phyloP scores from a whole-genome alignment of 2,113 vertebrate species.

The Terrapene triunguis region DNA sequence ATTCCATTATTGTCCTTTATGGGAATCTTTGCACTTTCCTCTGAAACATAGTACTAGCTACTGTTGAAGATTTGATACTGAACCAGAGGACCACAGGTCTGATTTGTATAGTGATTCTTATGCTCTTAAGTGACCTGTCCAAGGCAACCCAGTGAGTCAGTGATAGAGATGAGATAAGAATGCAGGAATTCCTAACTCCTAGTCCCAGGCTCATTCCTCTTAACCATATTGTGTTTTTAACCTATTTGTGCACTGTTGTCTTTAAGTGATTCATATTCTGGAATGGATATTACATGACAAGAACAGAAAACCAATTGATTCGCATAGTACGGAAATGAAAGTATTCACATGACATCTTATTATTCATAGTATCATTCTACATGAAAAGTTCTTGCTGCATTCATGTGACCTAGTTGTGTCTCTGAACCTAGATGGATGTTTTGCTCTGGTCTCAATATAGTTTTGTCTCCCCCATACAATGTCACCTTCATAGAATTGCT shows the following conservation, averaged over 20 bases:
- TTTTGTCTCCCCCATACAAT: neutral
- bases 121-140: neutral
- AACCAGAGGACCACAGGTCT: neutral
- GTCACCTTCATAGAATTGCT: neutral
- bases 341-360: slow-evolving; percentile 14
- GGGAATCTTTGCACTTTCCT: neutral
- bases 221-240: neutral
- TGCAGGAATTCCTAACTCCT: neutral
- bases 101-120: neutral
- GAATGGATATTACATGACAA: neutral
- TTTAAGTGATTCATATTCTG: neutral
- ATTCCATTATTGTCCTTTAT: neutral
- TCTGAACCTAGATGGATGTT: slow-evolving; percentile 40
- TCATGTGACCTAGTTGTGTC: neutral
- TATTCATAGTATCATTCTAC: neutral
- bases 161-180: no score
- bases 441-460: neutral
- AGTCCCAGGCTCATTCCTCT: neutral
- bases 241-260: neutral
- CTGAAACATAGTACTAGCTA: neutral
- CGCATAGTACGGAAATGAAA: neutral
- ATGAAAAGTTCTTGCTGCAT: slow-evolving; percentile 9
- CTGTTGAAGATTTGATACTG: neutral
- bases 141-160: neutral
- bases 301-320: neutral